phyloP scores from a whole-genome alignment of 2,113 vertebrate genomes.

The Leucoraja erinaceus region DNA sequence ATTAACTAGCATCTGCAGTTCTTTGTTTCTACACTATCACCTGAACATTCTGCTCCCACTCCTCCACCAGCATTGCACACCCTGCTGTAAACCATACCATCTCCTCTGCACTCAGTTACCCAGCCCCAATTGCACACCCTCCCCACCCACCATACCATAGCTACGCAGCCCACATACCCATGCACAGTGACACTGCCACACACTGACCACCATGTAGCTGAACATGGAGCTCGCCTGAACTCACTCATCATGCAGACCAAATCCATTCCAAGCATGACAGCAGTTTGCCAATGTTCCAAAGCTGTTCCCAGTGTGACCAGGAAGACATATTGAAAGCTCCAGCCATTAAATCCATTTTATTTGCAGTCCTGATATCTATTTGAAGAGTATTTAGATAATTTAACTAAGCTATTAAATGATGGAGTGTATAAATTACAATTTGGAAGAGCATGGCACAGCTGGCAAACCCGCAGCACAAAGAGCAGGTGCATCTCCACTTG shows the following conservation, averaged over 20 bases:
- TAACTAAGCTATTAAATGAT: neutral
- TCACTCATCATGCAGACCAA: neutral
- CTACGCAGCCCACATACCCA: no score
- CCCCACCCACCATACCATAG: no score
- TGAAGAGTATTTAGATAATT: neutral
- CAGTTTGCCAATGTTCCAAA: neutral
- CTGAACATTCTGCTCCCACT: no score
- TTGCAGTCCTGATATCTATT: no score
- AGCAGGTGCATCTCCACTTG: neutral
- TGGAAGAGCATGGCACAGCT: neutral
- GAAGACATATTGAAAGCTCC: neutral
- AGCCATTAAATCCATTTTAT: neutral
- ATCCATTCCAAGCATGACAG: neutral
- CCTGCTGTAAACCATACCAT: no score
- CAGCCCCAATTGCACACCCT: no score
- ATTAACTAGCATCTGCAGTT: no score
- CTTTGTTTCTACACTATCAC: no score
- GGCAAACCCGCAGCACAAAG: neutral
- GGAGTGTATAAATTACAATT: neutral
- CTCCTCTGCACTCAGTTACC: no score
- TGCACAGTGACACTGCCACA: no score
- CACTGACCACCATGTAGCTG: no score
- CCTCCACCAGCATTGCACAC: no score
- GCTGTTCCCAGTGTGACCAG: neutral
- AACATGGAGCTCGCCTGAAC: neutral